Percentiles rank a stretch among this genome's conserved stretches.
phyloP scores from a whole-genome alignment of 2,888 invertebrate species.

The Parasteatoda lunata region DNA sequence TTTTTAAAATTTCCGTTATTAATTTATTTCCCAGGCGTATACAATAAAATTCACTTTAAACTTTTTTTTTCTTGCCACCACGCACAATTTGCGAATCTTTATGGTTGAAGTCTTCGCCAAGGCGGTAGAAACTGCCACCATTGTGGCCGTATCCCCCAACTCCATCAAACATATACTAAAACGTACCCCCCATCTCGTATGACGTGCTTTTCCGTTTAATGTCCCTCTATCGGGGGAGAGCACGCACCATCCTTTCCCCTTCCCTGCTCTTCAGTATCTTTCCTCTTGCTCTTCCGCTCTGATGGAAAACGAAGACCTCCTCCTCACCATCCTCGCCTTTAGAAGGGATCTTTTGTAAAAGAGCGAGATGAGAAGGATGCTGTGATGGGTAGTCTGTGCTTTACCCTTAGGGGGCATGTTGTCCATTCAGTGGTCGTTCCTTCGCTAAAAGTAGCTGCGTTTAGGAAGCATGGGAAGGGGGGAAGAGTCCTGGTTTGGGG shows the following conservation, averaged over 20 bases:
- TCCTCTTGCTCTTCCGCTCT: background rate
- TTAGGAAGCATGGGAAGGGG: background rate
- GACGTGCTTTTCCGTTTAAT: slow-evolving; percentile 39
- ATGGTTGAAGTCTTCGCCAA: background rate
- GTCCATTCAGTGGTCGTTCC: slow-evolving; percentile 26
- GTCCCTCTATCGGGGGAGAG: slow-evolving; percentile 14
- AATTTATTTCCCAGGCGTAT: too few species aligned
- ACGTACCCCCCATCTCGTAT: slow-evolving; percentile 33
- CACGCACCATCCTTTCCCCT: background rate
- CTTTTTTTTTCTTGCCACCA: background rate
- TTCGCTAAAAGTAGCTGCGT: background rate
- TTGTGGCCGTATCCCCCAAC: background rate
- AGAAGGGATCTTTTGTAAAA: slow-evolving; percentile 14
- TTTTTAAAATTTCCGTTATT: too few species aligned
- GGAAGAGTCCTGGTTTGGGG: too few species aligned
- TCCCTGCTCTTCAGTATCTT: background rate
- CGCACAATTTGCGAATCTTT: background rate
- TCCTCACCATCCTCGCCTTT: slow-evolving; percentile 19
- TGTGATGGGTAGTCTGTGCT: slow-evolving; percentile 1
- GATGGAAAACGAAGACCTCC: slow-evolving; percentile 24
- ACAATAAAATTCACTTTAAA: too few species aligned
- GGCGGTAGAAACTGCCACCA: background rate
- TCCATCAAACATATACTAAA: slow-evolving; percentile 30
- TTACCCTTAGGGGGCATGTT: slow-evolving; percentile 1
- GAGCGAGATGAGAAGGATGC: background rate